phyloP scores from a whole-genome alignment of 2,888 invertebrate genomes.

The Acanthosoma haemorrhoidale region DNA sequence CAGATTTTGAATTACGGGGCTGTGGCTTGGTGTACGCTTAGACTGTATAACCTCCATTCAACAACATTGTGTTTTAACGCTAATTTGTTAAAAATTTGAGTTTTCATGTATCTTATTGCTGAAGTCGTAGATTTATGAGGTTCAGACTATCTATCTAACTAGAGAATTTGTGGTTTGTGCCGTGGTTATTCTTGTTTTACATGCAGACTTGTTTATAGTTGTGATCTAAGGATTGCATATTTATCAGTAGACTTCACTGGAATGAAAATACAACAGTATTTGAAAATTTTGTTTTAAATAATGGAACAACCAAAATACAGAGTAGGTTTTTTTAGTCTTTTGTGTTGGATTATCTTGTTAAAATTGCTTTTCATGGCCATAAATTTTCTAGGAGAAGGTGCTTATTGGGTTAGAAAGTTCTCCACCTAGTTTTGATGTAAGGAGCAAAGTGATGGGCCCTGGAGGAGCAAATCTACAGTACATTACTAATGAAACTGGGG shows the following conservation, averaged over 20 bases:
- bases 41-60: not conserved
- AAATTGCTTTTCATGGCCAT: not conserved
- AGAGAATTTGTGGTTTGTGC: not conserved
- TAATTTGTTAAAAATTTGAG: not conserved
- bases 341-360: not conserved
- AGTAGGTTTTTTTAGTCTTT: not conserved
- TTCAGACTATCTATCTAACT: not conserved
- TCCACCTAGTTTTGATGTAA: slow-evolving; percentile 67
- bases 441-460: slow-evolving; percentile 66
- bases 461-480: slow-evolving; percentile 69
- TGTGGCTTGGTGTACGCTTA: too few species aligned
- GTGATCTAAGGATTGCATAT: not conserved
- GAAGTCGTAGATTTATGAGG: not conserved
- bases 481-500: slow-evolving; percentile 71
- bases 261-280: not conserved
- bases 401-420: slow-evolving; percentile 72
- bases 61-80: not conserved
- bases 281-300: not conserved
- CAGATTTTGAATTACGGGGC: too few species aligned
- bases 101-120: not conserved
- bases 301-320: slow-evolving; percentile 15
- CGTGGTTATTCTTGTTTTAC: not conserved
- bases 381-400: slow-evolving; percentile 60
- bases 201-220: not conserved
- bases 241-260: not conserved